These are phyloP conservation scores for Caenorhabditis sinica DNA, from an alignment of 2,888 invertebrate genomes.

Conservation along the genomic window DNA sequence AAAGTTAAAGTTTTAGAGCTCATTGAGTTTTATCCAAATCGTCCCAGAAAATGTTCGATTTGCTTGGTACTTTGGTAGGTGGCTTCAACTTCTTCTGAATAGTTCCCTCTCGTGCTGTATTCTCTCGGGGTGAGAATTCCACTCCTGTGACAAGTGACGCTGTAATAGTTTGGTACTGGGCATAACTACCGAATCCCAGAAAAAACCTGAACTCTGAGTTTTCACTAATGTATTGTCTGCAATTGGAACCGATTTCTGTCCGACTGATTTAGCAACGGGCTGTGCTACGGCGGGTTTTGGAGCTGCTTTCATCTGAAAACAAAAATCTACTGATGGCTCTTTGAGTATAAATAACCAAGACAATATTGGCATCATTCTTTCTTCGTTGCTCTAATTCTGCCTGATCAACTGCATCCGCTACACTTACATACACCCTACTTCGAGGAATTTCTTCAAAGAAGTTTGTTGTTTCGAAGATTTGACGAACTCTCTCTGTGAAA, in stretches of 20 bases:
- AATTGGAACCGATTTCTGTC: conserved; percentile 60
- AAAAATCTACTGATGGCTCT: neutral
- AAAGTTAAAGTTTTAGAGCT: neutral
- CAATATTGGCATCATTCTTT: conserved; percentile 30
- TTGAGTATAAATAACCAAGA: conserved; percentile 6
- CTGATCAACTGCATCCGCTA: conserved; percentile 77
- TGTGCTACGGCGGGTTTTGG: conserved; percentile 34
- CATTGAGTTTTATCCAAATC: conserved; percentile 52
- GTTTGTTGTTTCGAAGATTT: conserved; percentile 75
- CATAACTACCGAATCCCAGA: neutral
- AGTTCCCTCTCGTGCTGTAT: conserved; percentile 38
- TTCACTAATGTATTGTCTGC: conserved; percentile 33
- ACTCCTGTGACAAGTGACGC: conserved; percentile 41
- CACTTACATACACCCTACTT: conserved; percentile 72
- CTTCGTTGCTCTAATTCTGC: conserved; percentile 67
- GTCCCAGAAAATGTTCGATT: conserved; percentile 34
- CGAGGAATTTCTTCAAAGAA: conserved; percentile 77
- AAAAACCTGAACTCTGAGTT: conserved; percentile 50
- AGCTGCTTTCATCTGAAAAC: conserved; percentile 19
- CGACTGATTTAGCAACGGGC: conserved; percentile 65
- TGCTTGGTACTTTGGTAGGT: conserved; percentile 15
- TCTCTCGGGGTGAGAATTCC: conserved; percentile 34
- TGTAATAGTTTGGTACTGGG: neutral
- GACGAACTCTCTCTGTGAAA: conserved; percentile 78
- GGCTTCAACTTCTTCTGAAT: conserved; percentile 10